Evolutionary conservation across 2,888 invertebrate species (phyloP).

Genomic region (Dyspetes luteomarginatus): DNA sequence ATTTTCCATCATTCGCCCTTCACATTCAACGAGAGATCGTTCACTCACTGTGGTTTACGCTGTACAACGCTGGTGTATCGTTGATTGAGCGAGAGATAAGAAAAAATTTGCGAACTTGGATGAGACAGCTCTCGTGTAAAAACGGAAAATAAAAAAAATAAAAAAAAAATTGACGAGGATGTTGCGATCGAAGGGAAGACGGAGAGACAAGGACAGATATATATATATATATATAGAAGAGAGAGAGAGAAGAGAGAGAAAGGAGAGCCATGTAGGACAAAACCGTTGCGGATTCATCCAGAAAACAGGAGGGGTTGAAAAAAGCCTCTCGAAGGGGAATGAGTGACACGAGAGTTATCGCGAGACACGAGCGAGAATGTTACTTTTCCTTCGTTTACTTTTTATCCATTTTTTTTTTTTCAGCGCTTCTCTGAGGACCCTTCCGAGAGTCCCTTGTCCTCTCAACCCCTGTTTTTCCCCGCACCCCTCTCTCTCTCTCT

Average conservation of each 20-base stretch:
- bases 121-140: not conserved
- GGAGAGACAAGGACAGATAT: no score
- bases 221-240: no score
- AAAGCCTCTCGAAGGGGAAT: not conserved
- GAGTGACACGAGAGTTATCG: conserved; percentile 20
- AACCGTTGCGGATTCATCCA: not conserved
- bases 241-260: no score
- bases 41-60: not conserved
- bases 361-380: not conserved
- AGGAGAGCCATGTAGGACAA: conserved; percentile 1
- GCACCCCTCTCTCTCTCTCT: not conserved
- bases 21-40: not conserved
- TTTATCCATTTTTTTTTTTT: not conserved
- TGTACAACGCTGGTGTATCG: not conserved
- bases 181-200: not conserved
- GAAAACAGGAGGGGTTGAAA: not conserved
- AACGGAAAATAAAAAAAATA: conserved; percentile 5
- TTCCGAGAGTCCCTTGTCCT: not conserved
- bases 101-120: conserved; percentile 9
- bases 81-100: not conserved
- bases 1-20: no score
- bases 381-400: conserved; percentile 21
- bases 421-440: not conserved
- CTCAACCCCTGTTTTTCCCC: conserved; percentile 1
- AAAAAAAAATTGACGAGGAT: conserved; percentile 23